Conservation (phyloP, 2,113 vertebrate genomes). For the Pseudopipra pipra region DNA sequence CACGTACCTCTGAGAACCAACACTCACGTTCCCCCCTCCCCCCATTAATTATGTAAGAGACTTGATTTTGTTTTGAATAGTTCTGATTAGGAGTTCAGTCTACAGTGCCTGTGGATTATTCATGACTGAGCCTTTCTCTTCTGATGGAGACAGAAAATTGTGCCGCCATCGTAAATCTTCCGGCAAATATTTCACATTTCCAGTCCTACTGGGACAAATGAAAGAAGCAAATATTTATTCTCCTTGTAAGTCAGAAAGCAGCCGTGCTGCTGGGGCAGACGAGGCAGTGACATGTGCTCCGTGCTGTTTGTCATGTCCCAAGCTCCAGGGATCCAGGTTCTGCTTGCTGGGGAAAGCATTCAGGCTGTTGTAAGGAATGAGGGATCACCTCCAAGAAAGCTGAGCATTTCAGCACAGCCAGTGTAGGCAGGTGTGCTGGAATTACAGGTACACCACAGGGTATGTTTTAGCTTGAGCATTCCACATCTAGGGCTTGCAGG, state of each 20-base stretch:
- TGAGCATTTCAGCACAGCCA: neutral
- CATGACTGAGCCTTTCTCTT: constrained; percentile 15
- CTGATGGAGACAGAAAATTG: neutral
- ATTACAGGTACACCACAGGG: neutral
- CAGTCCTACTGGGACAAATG: neutral
- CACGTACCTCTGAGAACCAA: neutral
- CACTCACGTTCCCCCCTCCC: no score
- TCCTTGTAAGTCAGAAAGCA: neutral
- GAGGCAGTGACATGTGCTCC: neutral
- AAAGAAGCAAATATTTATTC: constrained; percentile 28
- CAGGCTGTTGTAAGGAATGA: neutral
- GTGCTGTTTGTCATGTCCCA: neutral
- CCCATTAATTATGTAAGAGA: neutral
- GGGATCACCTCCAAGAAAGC: neutral
- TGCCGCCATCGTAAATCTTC: neutral
- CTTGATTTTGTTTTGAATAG: constrained; percentile 24
- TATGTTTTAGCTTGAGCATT: neutral
- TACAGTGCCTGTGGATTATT: constrained; percentile 16
- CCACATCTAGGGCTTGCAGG: neutral
- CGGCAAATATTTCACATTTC: constrained; percentile 5
- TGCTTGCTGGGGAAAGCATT: neutral
- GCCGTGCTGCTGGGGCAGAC: neutral
- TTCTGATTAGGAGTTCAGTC: constrained; percentile 13
- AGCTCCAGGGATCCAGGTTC: neutral
- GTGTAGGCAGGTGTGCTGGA: neutral